Base-by-base conservation (phyloP, 2,888 invertebrate genomes). In the Boloria selene region DNA sequence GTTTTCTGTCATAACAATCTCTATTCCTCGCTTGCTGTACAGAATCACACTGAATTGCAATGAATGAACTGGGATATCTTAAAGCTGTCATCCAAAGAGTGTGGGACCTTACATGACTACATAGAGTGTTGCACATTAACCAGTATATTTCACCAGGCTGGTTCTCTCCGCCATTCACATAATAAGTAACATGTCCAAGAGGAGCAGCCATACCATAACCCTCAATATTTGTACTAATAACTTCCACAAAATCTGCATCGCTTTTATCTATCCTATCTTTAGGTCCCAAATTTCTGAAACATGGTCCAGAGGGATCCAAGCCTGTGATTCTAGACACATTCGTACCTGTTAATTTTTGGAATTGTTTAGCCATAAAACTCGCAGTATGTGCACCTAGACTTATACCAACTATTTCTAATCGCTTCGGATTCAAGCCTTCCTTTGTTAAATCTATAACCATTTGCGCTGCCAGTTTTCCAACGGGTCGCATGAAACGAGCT, bases 131-230 rank as follows among this genome's bases (percentile, higher is more conserved):
- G 42, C 80, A 80, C 0, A 73, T 71, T 3, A 72, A 50, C 76
- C 76, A 77, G 5, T 71, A 18, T 3, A 79, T 2, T 18, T 78
- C 77, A 0, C 78, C 79, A 0, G 79, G 77, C 56, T 81, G 81
- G 56, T 71, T 84, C 63, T 88, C 89, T 0, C 89, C 89, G 0
- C 89, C 89, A 26, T 90, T 90, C 3, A 89, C 83, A 66, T 88
- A 90, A 65, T 84, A 87, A 63, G 86, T 86, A 0, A 86, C 79
- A 71, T 89, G 88, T 1, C 87, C 89, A 0, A 86, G 72, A 0
- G 89, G 87, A 0, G 85, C 82, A 0, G 87, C 86, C 82, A 86
- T 85, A 0, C 89, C 89, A 3, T 75, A 86, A 0, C 80, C 85
- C 49, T 90, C 89, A 0, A 88, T 85, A 65, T 89, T 89, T 0